Evolutionary conservation across 2,113 vertebrate species (phyloP), one percentile per base, ranked within the genome.

Genomic region (Austrofundulus limnaeus): DNA sequence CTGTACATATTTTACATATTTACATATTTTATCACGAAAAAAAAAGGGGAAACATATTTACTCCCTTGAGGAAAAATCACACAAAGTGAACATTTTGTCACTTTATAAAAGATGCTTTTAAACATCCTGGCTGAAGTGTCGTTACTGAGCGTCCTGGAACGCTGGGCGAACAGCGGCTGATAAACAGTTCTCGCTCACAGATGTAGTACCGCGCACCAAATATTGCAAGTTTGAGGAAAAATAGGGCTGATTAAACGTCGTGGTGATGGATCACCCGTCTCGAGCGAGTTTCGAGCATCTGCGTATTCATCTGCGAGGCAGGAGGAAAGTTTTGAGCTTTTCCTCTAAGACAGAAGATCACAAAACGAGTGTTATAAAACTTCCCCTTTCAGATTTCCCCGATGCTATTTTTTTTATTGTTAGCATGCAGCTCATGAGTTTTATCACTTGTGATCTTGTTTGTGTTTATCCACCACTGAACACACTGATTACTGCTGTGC

Each of bases 201-300:
- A 53, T 77, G 78, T 70, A 70, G 56, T 52, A 23, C 51, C 70
- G 47, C 61, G 63, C 56, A 58, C 63, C n/a, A 2, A 34, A 66
- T 56, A 63, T 53, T 50, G 55, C 39, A 66, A 50, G 61, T 50
- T 45, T 80, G 66, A 51, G 56, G 4, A 59, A 53, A 64, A 46
- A 77, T 53, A 64, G 62, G 54, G 19, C 70, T 75, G 70, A 77
- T 72, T 77, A 82, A 82, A 73, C 57, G 54, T 72, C 65, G 15
- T 31, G 13, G 65, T 79, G 78, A 85, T 85, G 72, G 65, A 79
- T 85, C 52, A 76, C 69, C 73, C 43, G 58, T 74, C 15, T 62
- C 56, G 55, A 69, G 64, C 28, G 62, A 46, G 41, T 70, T 80
- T 71, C 54, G 52, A 68, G 58, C 60, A 72, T 74, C 53, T 78